Evolutionary conservation across 2,797 vertebrate genomes (phyloP), one percentile per base, ranked within the genome.

Genomic region (Epinephelus malabaricus): DNA sequence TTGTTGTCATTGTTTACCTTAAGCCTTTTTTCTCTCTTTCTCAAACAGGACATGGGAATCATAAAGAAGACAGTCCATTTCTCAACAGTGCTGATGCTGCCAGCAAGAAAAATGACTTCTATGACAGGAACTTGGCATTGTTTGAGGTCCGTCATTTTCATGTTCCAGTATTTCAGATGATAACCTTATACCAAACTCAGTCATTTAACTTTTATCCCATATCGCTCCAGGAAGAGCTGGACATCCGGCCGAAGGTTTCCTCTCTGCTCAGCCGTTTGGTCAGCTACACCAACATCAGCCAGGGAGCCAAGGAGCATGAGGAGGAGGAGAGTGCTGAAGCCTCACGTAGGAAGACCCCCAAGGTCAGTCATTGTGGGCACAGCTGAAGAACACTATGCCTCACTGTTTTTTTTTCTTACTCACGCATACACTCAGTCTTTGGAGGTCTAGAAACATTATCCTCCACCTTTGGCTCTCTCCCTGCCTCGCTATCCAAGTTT

Each of bases 171-270:
- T 43, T 2, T 83, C 14, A 38, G 0, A 54, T 45, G n/a, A 73
- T 40, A 15, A 8, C 60, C 18, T 55, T 12, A 18, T 74, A 64
- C 0, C 0, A 66, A n/a, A 50, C 7, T 2, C 3, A 1, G n/a
- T 46, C 0, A 64, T 18, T 19, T 3, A 64, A 54, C 30, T 8
- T 75, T 27, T 61, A 17, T 0, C 17, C 51, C 0, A 2, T 6
- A 9, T 67, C n/a, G 19, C 63, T 49, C 13, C 90, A 99, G 98
- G 98, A 99, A 84, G 98, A 99, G 71, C 94, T 99, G 94, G 98
- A 99, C 93, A 98, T 98, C 82, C 96, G 98, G 55, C 98, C 98
- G 0, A 99, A 99, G 85, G 98, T 99, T n/a, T 99, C 98, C 0
- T 98, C 98, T 74, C 94, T 99, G 74, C 97, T 99, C 90, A 98